Evolutionary conservation across 2,888 invertebrate genomes (phyloP).

Genomic region (Argyresthia albistria): DNA sequence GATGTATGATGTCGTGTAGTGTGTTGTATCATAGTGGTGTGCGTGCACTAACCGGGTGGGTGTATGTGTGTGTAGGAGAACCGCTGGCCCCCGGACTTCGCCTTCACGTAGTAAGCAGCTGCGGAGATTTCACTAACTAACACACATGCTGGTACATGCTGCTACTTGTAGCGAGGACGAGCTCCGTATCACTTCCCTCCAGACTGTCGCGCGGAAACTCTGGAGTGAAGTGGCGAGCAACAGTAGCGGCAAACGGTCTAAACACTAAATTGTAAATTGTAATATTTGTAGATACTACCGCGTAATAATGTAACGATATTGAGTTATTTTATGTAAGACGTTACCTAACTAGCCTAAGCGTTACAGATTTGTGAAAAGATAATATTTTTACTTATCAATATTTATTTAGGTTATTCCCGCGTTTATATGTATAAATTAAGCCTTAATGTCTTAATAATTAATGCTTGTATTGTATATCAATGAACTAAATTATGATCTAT

Average conservation of each 20-base stretch:
- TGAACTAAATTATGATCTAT: too few relatives aligned
- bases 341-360: constrained; percentile 33
- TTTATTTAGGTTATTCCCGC: neutral
- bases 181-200: constrained; percentile 9
- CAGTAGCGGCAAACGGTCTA: neutral
- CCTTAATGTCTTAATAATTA: neutral
- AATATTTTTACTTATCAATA: constrained; percentile 6
- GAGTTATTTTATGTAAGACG: constrained; percentile 11
- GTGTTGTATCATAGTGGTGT: constrained; percentile 9
- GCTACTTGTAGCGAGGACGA: constrained; percentile 7
- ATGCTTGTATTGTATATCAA: too few relatives aligned
- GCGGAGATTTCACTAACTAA: neutral
- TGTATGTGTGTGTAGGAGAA: constrained; percentile 35
- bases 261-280: constrained; percentile 35
- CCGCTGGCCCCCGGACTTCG: constrained; percentile 63
- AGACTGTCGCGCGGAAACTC: constrained; percentile 7
- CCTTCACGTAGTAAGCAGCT: constrained; percentile 47
- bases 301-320: constrained; percentile 4
- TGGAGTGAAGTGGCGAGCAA: neutral
- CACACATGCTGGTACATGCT: neutral
- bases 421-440: neutral
- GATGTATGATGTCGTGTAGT: constrained; percentile 4
- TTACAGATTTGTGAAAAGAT: constrained; percentile 27
- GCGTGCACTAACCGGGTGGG: constrained; percentile 35
- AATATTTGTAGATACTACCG: constrained; percentile 27